Base-by-base conservation (phyloP, 1,140 invertebrate species). In the Aphaenogaster ashmeadi region DNA sequence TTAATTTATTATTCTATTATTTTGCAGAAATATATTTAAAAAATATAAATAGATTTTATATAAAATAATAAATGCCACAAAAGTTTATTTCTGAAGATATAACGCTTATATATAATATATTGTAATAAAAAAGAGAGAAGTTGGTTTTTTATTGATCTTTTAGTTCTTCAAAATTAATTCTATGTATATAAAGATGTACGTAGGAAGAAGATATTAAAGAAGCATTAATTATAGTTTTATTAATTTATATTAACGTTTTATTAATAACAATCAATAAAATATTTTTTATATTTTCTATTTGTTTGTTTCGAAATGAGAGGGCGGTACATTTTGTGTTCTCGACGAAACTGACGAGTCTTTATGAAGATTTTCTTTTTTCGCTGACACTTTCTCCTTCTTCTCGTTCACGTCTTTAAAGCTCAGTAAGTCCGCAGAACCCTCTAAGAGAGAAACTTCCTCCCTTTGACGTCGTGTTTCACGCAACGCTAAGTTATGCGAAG, bases 391-490 rank as follows among this genome's bases (percentile, higher is more conserved):
- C 15, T 52, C 8, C n/a, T 58, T 9, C 38, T 71, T n/a, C 11
- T 72, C 15, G 11, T 83, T 54, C 33, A 54, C 36, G 52, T 60
- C 71, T 83, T 90, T 87, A 69, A 83, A 89, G 84, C 50, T 89
- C 87, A 54, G 4, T 74, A 84, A 86, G 41, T 84, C 72, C 38
- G 56, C 64, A 64, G 67, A 64, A 33, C 13, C 44, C 77, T 91
- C 18, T 67, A 78, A 89, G 85, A 77, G 71, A 64, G 75, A 47
- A 72, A 60, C 64, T 91, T 89, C 78, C 90, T 94, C 91, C 92
- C 93, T 94, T 94, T 94, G 93, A 94, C 93, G 86, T 90, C 86
- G 93, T 88, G 93, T 94, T 94, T 94, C 89, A 94, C 89, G 93
- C 92, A 94, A 94, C 90, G 91, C 90, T 91, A 93, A 93, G 90